phyloP scores from a whole-genome alignment of 2,797 vertebrate genomes.

The Neosalanx taihuensis region DNA sequence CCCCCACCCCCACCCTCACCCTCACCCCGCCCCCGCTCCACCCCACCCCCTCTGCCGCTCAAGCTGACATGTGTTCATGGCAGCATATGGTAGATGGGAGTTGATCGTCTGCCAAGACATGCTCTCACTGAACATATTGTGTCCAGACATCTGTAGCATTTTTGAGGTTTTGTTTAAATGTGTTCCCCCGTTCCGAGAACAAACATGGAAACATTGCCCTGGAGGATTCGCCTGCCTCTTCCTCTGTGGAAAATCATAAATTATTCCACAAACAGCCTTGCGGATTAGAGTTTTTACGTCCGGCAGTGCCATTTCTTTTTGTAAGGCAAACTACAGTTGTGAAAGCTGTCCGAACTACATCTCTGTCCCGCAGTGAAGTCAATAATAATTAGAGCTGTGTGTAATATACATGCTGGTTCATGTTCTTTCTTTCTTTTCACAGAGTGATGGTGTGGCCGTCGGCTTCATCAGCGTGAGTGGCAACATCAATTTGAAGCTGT shows the following conservation, averaged over 20 bases:
- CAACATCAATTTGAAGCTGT: constrained; percentile 67
- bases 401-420: no score
- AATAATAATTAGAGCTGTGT: background rate
- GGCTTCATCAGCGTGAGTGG: constrained; percentile 83
- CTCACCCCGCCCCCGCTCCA: constrained; percentile 1
- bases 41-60: constrained; percentile 51
- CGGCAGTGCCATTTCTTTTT: background rate
- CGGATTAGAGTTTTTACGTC: background rate
- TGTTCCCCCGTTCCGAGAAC: constrained; percentile 39
- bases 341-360: background rate
- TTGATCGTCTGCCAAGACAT: constrained; percentile 77
- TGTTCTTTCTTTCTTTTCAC: constrained; percentile 23
- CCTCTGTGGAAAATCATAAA: constrained; percentile 29
- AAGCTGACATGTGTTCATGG: constrained; percentile 78
- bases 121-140: constrained; percentile 69
- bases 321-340: background rate
- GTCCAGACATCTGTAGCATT: constrained; percentile 72
- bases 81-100: constrained; percentile 89
- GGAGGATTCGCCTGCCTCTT: constrained; percentile 32
- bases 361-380: background rate
- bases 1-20: constrained; percentile 9
- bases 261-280: constrained; percentile 15
- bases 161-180: constrained; percentile 56
- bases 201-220: constrained; percentile 50
- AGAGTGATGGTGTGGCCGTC: constrained; percentile 74